Evolutionary conservation across 2,888 invertebrate species (phyloP), one percentile per base, ranked within the genome.

Genomic region (Amphipyra berbera): DNA sequence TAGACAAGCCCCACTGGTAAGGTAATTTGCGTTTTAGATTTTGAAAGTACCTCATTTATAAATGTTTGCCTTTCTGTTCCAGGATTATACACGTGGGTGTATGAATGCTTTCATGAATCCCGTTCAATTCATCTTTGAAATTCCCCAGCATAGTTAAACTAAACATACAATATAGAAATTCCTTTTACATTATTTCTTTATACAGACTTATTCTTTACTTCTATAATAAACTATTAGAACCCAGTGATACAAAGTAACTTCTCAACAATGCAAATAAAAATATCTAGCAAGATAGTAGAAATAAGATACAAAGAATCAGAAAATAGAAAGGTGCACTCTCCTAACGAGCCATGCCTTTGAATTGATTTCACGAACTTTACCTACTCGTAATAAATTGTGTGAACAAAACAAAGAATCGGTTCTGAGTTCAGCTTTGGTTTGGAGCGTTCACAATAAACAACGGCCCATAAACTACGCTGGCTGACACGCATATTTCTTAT

Each of bases 401-500:
- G 78, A 83, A 42, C 78, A 59, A 87, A 90, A 91, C 90, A 90
- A 90, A 90, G 89, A 86, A 87, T 85, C 81, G 79, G 82, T 87
- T 90, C 82, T 85, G 75, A 82, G 82, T 84, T 83, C 83, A 70
- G 71, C 75, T 84, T 82, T 78, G 61, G 80, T 61, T 84, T 80
- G 79, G 60, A 73, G 58, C 75, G 71, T 72, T 79, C 84, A 86
- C 88, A 89, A 89, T 89, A 89, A 88, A 89, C 88, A 90, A 89
- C 88, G 81, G 82, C 55, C 84, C 85, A 87, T 91, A 91, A 92
- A 90, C 84, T 85, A 61, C 54, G 52, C 76, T 69, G 81, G 76
- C 84, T 85, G 90, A 87, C 90, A 87, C 86, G 83, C 79, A 84
- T 88, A 82, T 86, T 89, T 89, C 83, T 90, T 89, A 84, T 90